Percentiles rank a stretch among this genome's conserved stretches.
phyloP scores from a whole-genome alignment of 2,797 vertebrate species.

The Uromys caudimaculatus region DNA sequence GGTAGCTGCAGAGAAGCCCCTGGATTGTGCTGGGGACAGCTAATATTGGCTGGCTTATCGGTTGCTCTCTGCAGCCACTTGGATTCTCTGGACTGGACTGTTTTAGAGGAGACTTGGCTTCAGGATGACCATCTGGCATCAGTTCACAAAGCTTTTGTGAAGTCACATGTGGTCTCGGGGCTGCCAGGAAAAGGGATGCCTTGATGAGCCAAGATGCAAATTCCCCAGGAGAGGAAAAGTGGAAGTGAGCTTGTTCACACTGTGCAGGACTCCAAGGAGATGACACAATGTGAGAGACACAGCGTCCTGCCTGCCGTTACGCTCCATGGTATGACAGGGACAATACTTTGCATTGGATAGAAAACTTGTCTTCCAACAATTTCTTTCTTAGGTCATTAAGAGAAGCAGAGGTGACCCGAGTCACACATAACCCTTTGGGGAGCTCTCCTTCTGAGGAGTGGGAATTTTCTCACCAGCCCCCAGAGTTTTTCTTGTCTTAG shows the following conservation, averaged over 20 bases:
- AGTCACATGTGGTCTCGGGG: slow-evolving; percentile 75
- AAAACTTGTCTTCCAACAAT: slow-evolving; percentile 38
- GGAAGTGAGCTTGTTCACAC: slow-evolving; percentile 83
- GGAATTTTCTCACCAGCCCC: neutral
- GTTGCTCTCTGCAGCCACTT: neutral
- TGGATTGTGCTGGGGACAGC: neutral
- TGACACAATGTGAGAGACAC: slow-evolving; percentile 63
- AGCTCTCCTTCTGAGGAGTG: neutral
- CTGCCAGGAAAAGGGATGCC: slow-evolving; percentile 79
- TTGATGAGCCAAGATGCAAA: slow-evolving; percentile 84
- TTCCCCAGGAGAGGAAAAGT: slow-evolving; percentile 78
- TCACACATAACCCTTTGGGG: neutral
- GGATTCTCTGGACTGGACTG: neutral
- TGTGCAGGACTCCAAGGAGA: slow-evolving; percentile 70
- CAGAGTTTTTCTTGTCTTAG: neutral
- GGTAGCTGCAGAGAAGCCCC: neutral
- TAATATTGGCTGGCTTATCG: neutral
- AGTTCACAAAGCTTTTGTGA: slow-evolving; percentile 76
- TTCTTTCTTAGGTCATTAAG: slow-evolving; percentile 35
- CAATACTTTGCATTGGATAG: slow-evolving; percentile 53
- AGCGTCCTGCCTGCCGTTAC: slow-evolving; percentile 59
- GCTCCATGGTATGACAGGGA: neutral
- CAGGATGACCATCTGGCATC: slow-evolving; percentile 62
- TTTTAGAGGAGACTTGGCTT: slow-evolving; percentile 68
- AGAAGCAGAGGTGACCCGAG: slow-evolving; percentile 58